Base-by-base conservation (phyloP, 2,113 vertebrate species). In the Ageneiosus marmoratus region DNA sequence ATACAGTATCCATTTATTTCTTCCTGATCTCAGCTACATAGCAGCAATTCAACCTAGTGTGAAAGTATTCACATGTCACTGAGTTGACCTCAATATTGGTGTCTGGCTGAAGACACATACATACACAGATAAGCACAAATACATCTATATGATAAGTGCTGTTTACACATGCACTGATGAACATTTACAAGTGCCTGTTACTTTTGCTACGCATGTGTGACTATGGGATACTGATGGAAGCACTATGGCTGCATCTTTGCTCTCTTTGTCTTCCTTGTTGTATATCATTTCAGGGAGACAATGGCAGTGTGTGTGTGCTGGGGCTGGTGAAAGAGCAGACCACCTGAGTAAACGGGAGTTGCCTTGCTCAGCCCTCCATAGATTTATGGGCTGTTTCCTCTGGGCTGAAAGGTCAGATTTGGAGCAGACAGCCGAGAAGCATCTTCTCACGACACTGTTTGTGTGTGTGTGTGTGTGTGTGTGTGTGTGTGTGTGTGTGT, bases 341-440 rank as follows among this genome's bases (percentile, higher is more conserved):
- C 86, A 87, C 86, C 82, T 82, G 83, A 83, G 83, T 85, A 85
- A 87, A 84, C 44, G 76, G 83, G 63, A 79, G 86, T 83, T 70
- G 76, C 77, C 51, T n/a, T 51, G 60, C 50, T 80, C 37, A 72
- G 74, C 80, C 46, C 60, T 56, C 34, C 29, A 37, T 53, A 76
- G 80, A 85, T 87, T 87, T 87, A 87, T 80, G 65, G 60, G 44
- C 86, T 20, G 53, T 82, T 87, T 87, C 77, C 69, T 51, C 80
- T 48, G 20, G 46, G 53, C 34, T 77, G 77, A 74, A 70, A 46
- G 81, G 60, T 41, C 73, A 63, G 37, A 63, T 20, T n/a, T 60
- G 22, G 41, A 84, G 76, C 41, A 70, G 53, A 73, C 55, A 16
- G 29, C 65, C 27, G 44, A 73, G 63, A 85, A 72, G 11, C 79